Evolutionary conservation across 2,797 vertebrate genomes (phyloP), one percentile per base, ranked within the genome.

Genomic region (Petrocephalus schoutedeni): DNA sequence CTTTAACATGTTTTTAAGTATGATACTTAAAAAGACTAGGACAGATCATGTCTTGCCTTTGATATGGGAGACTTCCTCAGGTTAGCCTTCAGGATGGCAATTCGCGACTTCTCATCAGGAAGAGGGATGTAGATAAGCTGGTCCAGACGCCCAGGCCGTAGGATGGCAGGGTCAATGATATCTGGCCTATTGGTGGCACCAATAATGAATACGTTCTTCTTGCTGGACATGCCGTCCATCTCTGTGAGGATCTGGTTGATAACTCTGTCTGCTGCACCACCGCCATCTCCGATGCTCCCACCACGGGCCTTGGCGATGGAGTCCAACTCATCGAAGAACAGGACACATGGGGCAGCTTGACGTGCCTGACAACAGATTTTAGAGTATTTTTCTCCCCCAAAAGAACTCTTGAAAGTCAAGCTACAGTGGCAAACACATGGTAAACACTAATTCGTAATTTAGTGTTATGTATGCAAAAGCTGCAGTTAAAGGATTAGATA

Each of bases 201-300:
- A 0, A 99, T 99, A 93, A 99, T 99, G 94, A 99, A 98, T 89
- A 99, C 98, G 7, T 99, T 99, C 93, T 99, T 99, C 95, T 99
- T 99, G 95, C 98, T 98, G 88, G 98, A 98, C 98, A 99, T 99
- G 32, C 98, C 98, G 1, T 99, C 98, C 98, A 99, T 99, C 94
- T 99, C 98, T 0, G 98, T 99, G 90, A 99, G 95, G 91, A 99
- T 99, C 95, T 99, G 98, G 95, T 99, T 99, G 93, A 99, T 99
- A 90, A 99, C 98, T 51, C 98, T 94, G 93, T 99, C 98, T 0
- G 98, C 98, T 0, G 98, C 98, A 84, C 98, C 98, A 1, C 98
- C 98, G 0, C 98, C 98, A 4, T 99, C 98, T 0, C 98, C 98
- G 3, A 98, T 96, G 4, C 98, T 99, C 82, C 98, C 98, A 19